These are phyloP conservation scores for Nylanderia fulva DNA, from an alignment of 1,140 invertebrate genomes.

Conservation along the genomic window DNA sequence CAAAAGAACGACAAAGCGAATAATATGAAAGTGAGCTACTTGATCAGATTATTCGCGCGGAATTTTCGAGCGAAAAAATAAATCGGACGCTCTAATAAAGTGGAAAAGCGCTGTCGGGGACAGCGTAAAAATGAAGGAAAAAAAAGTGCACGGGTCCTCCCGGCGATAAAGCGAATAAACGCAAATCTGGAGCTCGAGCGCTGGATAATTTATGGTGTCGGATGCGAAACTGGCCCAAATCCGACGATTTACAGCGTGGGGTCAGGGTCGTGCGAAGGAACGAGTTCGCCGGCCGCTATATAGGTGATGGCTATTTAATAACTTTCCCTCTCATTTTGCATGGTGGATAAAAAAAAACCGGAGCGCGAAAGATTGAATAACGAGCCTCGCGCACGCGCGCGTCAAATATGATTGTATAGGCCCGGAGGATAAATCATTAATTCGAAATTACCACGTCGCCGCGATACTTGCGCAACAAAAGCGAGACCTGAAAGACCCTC, in stretches of 20 bases:
- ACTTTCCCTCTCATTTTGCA: conserved; percentile 70
- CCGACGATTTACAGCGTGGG: conserved; percentile 24
- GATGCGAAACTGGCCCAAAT: conserved; percentile 58
- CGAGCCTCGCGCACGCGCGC: neutral
- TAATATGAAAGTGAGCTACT: neutral
- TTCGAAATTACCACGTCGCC: neutral
- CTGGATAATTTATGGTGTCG: conserved; percentile 60
- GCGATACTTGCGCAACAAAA: neutral
- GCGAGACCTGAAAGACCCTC: neutral
- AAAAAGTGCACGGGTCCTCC: neutral
- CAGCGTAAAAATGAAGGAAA: conserved; percentile 5
- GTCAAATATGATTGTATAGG: conserved; percentile 17
- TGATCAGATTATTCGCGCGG: neutral
- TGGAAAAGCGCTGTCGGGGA: conserved; percentile 1
- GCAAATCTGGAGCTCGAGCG: conserved; percentile 46
- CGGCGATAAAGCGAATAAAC: conserved; percentile 35
- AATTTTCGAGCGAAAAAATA: neutral
- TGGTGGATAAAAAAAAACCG: conserved; percentile 25
- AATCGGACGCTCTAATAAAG: neutral
- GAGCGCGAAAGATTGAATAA: conserved; percentile 44
- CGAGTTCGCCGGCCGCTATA: conserved; percentile 62
- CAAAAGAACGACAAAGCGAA: neutral
- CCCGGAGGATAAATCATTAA: conserved; percentile 32
- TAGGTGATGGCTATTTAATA: conserved; percentile 71
- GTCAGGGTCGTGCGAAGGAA: conserved; percentile 66